Evolutionary conservation across 2,113 vertebrate genomes (phyloP).

Genomic region (Euleptes europaea): DNA sequence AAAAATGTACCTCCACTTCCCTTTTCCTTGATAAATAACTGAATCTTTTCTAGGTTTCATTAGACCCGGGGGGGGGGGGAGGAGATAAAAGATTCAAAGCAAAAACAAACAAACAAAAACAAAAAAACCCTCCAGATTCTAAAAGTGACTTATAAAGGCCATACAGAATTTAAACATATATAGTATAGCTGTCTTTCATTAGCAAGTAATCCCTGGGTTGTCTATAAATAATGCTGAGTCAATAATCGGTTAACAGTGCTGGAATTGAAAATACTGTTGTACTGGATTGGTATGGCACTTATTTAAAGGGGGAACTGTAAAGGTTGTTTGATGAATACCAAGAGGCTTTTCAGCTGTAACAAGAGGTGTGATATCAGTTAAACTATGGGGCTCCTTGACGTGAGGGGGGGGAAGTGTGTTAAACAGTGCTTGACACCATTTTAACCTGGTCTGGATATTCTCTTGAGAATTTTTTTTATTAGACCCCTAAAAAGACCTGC

Average conservation of each 20-base stretch:
- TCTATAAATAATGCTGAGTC: slow-evolving; percentile 7
- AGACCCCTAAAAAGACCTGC: neutral
- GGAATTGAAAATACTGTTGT: neutral
- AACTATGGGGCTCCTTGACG: neutral
- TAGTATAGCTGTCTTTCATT: neutral
- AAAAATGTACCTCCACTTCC: neutral
- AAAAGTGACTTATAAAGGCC: neutral
- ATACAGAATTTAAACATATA: neutral
- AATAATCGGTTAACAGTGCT: neutral
- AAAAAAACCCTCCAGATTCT: neutral
- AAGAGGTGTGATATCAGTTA: slow-evolving; percentile 10
- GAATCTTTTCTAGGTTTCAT: slow-evolving; percentile 1
- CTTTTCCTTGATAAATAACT: neutral
- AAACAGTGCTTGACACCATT: slow-evolving; percentile 6
- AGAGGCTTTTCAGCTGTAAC: neutral
- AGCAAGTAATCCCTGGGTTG: slow-evolving; percentile 1
- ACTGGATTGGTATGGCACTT: neutral
- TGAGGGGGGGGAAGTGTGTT: neutral
- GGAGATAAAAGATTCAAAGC: too few species aligned
- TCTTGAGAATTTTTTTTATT: neutral
- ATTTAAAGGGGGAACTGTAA: slow-evolving; percentile 12
- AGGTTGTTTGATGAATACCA: neutral
- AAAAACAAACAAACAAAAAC: too few species aligned
- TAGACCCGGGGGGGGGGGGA: neutral
- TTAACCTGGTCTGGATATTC: neutral